These are phyloP conservation scores for Erynnis tages DNA, from an alignment of 2,888 invertebrate species.

Conservation along the genomic window DNA sequence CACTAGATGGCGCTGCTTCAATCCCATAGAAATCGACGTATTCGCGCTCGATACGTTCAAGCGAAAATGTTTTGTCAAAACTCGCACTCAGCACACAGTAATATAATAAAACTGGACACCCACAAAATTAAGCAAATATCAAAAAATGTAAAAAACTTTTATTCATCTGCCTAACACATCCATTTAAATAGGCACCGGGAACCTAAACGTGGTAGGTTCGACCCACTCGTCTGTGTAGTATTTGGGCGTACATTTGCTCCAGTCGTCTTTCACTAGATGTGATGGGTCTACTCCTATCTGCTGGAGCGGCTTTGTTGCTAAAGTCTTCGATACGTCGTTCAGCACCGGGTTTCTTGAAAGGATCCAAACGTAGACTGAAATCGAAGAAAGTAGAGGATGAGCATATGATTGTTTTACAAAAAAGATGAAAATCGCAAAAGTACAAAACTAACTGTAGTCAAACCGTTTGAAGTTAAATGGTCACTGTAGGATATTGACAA, in stretches of 20 bases:
- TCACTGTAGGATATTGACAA: no score
- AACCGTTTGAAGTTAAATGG: no score
- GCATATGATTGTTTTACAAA: no score
- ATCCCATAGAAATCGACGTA: no score
- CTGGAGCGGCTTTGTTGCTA: slow-evolving; percentile 52
- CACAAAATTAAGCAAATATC: neutral
- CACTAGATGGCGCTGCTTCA: no score
- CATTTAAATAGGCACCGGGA: slow-evolving; percentile 51
- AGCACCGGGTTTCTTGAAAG: slow-evolving; percentile 55
- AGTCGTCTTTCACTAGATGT: slow-evolving; percentile 51
- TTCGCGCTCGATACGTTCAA: no score
- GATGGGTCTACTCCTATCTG: slow-evolving; percentile 45
- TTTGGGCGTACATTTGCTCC: slow-evolving; percentile 53
- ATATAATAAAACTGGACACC: no score
- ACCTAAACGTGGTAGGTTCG: slow-evolving; percentile 60
- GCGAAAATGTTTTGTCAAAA: no score
- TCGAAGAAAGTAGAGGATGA: neutral
- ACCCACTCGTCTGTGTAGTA: slow-evolving; percentile 52
- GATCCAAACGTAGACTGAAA: slow-evolving; percentile 69
- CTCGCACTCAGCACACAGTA: no score
- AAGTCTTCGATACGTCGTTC: slow-evolving; percentile 59
- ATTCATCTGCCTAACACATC: neutral
- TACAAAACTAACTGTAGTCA: no score
- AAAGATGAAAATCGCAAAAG: no score
- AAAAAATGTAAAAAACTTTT: neutral